Conservation (phyloP, 2,113 vertebrate species). For the Eretmochelys imbricata region DNA sequence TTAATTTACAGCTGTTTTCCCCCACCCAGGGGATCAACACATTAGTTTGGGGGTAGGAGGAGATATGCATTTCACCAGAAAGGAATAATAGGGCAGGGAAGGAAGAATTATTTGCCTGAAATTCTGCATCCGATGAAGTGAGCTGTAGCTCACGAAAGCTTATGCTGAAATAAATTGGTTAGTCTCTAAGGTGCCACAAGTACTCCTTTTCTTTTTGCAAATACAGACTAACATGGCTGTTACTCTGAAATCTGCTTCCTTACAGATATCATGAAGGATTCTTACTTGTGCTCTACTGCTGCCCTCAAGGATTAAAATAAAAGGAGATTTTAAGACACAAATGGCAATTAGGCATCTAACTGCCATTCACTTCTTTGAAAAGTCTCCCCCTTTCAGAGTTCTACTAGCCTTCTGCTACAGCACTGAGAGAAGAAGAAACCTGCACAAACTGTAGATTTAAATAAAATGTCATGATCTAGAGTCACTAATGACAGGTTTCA, state of each 20-base stretch:
- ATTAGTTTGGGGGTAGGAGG: not conserved
- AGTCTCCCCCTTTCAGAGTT: not conserved
- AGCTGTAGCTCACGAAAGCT: too few species aligned
- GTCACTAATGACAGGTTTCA: not conserved
- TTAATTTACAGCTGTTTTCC: not conserved
- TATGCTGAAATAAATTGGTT: too few species aligned
- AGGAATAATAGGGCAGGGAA: not conserved
- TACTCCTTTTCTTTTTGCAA: too few species aligned
- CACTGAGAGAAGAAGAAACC: not conserved
- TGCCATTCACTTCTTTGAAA: not conserved
- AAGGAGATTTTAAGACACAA: not conserved
- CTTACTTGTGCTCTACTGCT: not conserved
- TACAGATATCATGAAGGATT: not conserved
- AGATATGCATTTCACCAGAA: not conserved
- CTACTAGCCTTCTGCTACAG: accelerated
- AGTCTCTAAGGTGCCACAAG: too few species aligned
- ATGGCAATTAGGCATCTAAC: not conserved
- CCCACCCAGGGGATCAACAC: not conserved
- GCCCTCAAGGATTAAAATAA: not conserved
- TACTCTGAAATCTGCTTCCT: not conserved
- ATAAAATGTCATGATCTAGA: not conserved
- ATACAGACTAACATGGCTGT: too few species aligned
- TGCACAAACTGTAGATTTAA: not conserved
- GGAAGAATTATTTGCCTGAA: not conserved
- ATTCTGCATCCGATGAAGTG: not conserved